Evolutionary conservation across 2,797 vertebrate species (phyloP), one percentile per base, ranked within the genome.

Genomic region (Typhlichthys subterraneus): DNA sequence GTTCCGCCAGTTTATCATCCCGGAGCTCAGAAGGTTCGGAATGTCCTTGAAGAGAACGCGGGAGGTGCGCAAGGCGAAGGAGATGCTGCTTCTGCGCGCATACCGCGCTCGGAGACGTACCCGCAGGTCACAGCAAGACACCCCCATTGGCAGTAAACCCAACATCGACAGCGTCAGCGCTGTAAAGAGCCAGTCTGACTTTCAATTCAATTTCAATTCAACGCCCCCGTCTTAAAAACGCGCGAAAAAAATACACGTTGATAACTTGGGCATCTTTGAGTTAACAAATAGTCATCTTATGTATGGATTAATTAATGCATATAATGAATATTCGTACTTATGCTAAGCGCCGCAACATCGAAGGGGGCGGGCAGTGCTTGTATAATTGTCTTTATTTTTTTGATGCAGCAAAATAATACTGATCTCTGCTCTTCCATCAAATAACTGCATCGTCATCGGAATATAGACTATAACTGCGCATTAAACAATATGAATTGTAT

Each of bases 121-220:
- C 89, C 90, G 0, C 75, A 76, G 42, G 23, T 57, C 45, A 19
- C 17, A 19, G 51, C 42, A 0, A 73, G 57, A 10, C 92, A 92
- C 38, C 83, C 85, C 3, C 84, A 84, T 93, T 50, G 85, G 70
- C 53, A 91, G 87, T 38, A 90, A 90, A 62, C 76, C 84, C 57
- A 92, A 92, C 76, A 80, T 93, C 52, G 90, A 93, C 76, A 92
- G 91, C 81, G 91, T 93, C 81, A 93, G 89, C 73, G 89, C 87
- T 10, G 91, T 94, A 8, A 90, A 88, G 56, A 93, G 92, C 63
- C 92, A 93, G 69, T 93, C 92, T 81, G 91, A 92, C 78, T 86
- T 89, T 70, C 85, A 83, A 3, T 45, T 69, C 53, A 84, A 69
- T n/a, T n/a, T n/a, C n/a, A n/a, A n/a, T n/a, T n/a, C n/a, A 78